These are phyloP conservation scores for Clarias gariepinus DNA, from an alignment of 2,113 vertebrate species.

Conservation along the genomic window DNA sequence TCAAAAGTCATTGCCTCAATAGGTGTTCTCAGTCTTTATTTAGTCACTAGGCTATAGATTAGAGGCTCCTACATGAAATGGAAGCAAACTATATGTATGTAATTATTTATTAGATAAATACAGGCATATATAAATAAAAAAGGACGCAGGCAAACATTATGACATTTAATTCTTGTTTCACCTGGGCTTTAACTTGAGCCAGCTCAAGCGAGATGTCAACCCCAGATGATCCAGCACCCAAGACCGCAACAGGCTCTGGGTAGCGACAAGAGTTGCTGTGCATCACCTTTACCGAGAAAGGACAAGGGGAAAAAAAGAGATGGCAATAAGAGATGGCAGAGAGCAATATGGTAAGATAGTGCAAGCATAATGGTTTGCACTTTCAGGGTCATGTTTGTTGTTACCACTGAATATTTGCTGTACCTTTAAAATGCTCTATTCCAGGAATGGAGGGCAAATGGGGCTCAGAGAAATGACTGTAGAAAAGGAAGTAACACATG, in stretches of 20 bases:
- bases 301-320: background rate
- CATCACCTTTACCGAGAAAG: slow-evolving; percentile 66
- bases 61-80: background rate
- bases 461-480: slow-evolving; percentile 77
- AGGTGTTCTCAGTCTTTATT: background rate
- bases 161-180: slow-evolving; percentile 38
- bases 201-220: slow-evolving; percentile 78
- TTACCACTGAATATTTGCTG: slow-evolving; percentile 42
- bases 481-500: slow-evolving; percentile 43
- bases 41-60: background rate
- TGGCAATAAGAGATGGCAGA: too few relatives aligned
- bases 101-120: background rate
- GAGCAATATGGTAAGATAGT: slow-evolving; percentile 22
- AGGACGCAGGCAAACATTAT: background rate
- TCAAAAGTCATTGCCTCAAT: background rate
- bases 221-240: slow-evolving; percentile 77
- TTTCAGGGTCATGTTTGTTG: slow-evolving; percentile 49
- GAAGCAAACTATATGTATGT: background rate
- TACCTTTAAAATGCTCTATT: slow-evolving; percentile 76
- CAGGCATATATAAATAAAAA: too few relatives aligned
- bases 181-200: slow-evolving; percentile 60
- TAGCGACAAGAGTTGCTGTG: slow-evolving; percentile 76
- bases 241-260: slow-evolving; percentile 71
- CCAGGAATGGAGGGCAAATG: slow-evolving; percentile 74
- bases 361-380: slow-evolving; percentile 33